Evolutionary conservation across 92 coral and sea anemone genomes (phyloP).

Genomic region (Parazoanthus atlanticus): DNA sequence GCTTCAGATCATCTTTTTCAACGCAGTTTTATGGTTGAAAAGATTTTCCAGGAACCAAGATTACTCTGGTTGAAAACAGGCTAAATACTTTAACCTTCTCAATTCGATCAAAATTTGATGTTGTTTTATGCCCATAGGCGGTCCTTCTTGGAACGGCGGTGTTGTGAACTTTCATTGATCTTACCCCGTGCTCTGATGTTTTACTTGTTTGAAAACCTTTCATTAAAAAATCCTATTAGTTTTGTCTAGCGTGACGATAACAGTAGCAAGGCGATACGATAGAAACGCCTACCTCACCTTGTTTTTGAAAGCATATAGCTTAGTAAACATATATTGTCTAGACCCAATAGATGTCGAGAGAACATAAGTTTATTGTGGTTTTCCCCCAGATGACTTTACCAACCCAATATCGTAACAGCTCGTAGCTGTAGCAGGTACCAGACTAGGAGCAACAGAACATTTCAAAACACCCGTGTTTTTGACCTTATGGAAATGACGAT

Average conservation of each 20-base stretch:
- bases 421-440: not conserved
- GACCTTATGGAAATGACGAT: not conserved
- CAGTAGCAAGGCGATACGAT: not conserved
- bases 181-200: not conserved
- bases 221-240: not conserved
- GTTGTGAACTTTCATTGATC: not conserved
- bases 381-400: not conserved
- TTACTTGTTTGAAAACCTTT: not conserved
- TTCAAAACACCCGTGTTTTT: not conserved
- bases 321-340: not conserved
- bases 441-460: not conserved
- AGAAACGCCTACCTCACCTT: too few species aligned
- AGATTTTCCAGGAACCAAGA: not conserved
- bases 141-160: not conserved
- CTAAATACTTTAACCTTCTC: not conserved
- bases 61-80: not conserved
- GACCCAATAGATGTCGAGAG: not conserved
- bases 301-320: slow-evolving; percentile 6
- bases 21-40: not conserved
- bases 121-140: too few species aligned
- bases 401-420: not conserved
- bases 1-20: not conserved
- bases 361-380: not conserved
- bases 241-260: slow-evolving; percentile 16
- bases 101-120: not conserved